A percentile compares a stretch with the other conserved stretches of the same genome.
phyloP scores from a whole-genome alignment of 2,113 vertebrate species.

The Actenoides hombroni region DNA sequence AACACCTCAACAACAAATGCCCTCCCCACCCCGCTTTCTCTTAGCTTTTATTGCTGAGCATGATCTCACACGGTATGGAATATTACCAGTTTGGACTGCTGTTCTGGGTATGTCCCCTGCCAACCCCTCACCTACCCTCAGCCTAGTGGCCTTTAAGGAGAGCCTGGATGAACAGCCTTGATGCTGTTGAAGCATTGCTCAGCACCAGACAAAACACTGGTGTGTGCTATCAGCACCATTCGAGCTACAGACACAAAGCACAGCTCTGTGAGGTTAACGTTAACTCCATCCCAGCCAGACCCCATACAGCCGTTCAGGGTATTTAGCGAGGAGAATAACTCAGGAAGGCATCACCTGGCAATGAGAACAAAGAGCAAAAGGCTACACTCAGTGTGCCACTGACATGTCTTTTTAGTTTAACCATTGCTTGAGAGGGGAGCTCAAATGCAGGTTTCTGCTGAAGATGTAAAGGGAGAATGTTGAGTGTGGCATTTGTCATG shows the following conservation, averaged over 20 bases:
- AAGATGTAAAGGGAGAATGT: background rate
- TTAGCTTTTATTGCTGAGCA: background rate
- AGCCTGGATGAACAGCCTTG: background rate
- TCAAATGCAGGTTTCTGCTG: background rate
- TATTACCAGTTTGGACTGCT: background rate
- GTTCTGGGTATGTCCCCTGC: fast-evolving
- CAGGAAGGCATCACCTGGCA: background rate
- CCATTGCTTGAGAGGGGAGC: background rate
- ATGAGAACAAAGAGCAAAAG: background rate
- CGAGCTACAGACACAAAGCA: background rate
- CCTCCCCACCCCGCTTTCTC: fast-evolving
- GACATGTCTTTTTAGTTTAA: background rate
- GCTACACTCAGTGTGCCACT: background rate
- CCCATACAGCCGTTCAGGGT: background rate
- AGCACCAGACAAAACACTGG: background rate
- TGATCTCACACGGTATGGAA: background rate
- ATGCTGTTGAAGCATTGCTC: background rate
- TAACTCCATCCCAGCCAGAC: background rate
- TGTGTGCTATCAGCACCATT: background rate
- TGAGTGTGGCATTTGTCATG: background rate
- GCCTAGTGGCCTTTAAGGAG: background rate
- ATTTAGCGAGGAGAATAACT: background rate
- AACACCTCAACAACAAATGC: background rate
- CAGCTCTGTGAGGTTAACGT: background rate
- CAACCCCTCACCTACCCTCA: background rate